Percentiles rank a stretch among this genome's conserved stretches.
phyloP scores from a whole-genome alignment of 2,888 invertebrate genomes.

The Sinelater perroti region DNA sequence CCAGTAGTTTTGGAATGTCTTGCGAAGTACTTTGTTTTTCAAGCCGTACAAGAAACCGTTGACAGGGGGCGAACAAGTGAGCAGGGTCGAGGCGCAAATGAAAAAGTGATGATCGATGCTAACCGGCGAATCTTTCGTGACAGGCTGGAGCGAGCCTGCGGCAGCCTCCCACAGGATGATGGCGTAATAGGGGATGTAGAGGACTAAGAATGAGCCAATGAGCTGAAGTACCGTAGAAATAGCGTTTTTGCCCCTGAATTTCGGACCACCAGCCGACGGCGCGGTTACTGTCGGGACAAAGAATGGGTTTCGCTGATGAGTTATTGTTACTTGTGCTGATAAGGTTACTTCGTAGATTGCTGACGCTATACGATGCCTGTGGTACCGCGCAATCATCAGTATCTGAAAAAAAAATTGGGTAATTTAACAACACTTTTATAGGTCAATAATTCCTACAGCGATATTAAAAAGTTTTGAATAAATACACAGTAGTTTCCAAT shows the following conservation, averaged over 20 bases:
- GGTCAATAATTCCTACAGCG: too few relatives aligned
- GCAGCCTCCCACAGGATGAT: slow-evolving; percentile 73
- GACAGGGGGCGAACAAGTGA: slow-evolving; percentile 75
- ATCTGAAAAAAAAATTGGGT: slow-evolving; percentile 60
- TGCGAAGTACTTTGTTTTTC: slow-evolving; percentile 74
- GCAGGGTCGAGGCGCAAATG: slow-evolving; percentile 70
- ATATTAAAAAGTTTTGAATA: too few relatives aligned
- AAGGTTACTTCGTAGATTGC: slow-evolving; percentile 86
- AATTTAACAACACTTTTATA: too few relatives aligned
- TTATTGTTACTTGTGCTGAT: slow-evolving; percentile 84
- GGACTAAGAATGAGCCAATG: slow-evolving; percentile 73
- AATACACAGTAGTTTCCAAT: too few relatives aligned
- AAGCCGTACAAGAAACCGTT: slow-evolving; percentile 83
- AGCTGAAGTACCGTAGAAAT: slow-evolving; percentile 76
- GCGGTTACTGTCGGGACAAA: slow-evolving; percentile 74
- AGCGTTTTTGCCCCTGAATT: slow-evolving; percentile 66
- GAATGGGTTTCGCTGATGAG: slow-evolving; percentile 82
- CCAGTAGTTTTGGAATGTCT: slow-evolving; percentile 80
- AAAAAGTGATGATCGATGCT: slow-evolving; percentile 62
- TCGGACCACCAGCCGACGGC: slow-evolving; percentile 61
- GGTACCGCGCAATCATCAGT: slow-evolving; percentile 74
- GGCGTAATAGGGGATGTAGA: slow-evolving; percentile 80
- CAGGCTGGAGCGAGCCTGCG: slow-evolving; percentile 50
- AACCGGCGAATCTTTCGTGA: slow-evolving; percentile 42
- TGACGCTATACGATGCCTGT: slow-evolving; percentile 83